Evolutionary conservation across 1,140 invertebrate species (phyloP).

Genomic region (Tribolium castaneum): DNA sequence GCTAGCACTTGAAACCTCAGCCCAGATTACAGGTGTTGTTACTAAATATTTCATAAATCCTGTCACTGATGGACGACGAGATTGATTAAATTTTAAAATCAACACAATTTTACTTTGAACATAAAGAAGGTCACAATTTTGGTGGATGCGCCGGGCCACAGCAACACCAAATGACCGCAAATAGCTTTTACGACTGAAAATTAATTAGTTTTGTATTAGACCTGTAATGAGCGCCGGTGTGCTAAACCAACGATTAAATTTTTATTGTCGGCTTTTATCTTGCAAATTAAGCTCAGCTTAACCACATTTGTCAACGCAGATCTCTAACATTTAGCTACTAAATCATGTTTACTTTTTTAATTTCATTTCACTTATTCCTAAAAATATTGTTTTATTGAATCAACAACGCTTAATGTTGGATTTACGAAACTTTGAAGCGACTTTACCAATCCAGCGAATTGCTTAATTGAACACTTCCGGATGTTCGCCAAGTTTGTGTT

Average conservation of each 20-base stretch:
- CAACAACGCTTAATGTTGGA: no score
- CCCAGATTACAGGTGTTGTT: neutral
- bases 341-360: no score
- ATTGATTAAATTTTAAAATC: neutral
- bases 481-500: neutral
- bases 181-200: neutral
- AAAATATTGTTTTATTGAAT: no score
- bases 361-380: no score
- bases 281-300: no score
- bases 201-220: no score
- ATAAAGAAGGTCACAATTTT: neutral
- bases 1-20: neutral
- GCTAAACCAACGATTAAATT: no score
- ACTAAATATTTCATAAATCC: slow-evolving; percentile 10
- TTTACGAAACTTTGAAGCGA: neutral
- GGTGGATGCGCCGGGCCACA: slow-evolving; percentile 1
- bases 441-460: neutral
- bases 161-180: neutral
- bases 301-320: no score
- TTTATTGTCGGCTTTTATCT: no score
- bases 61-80: neutral
- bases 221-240: no score
- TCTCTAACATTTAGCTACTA: no score
- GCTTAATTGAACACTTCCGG: neutral
- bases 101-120: neutral